phyloP scores from a whole-genome alignment of 2,888 invertebrate species.

The Mechanitis messenoides region DNA sequence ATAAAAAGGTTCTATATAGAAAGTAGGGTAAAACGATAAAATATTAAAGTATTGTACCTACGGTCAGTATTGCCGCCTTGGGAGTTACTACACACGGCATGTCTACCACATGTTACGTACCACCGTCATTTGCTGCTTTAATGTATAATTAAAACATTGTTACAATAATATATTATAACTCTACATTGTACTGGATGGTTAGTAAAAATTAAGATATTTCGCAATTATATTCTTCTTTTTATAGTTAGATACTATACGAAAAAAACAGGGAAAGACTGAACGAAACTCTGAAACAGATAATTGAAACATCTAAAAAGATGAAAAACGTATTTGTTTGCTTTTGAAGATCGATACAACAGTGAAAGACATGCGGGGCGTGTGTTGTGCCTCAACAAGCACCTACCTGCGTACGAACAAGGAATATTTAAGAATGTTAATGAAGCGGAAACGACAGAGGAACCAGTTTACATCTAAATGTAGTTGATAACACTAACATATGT shows the following conservation, averaged over 20 bases:
- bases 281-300: no score
- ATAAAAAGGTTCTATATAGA: conserved; percentile 13
- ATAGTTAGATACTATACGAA: no score
- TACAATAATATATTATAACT: no score
- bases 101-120: conserved; percentile 8
- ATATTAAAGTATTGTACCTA: conserved; percentile 17
- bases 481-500: neutral
- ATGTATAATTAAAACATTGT: no score
- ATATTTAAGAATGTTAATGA: conserved; percentile 45
- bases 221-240: no score
- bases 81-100: conserved; percentile 11
- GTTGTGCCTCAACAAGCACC: conserved; percentile 56
- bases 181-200: no score
- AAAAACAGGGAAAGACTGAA: no score
- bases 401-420: conserved; percentile 48
- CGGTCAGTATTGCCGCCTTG: conserved; percentile 17
- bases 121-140: no score
- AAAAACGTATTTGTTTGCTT: no score
- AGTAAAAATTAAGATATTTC: no score
- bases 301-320: no score
- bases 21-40: conserved; percentile 25
- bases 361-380: conserved; percentile 56
- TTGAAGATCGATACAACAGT: conserved; percentile 30
- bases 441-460: conserved; percentile 62
- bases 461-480: conserved; percentile 35